Evolutionary conservation across 2,113 vertebrate genomes (phyloP), one percentile per base, ranked within the genome.

Genomic region (Ammodramus savannarum): DNA sequence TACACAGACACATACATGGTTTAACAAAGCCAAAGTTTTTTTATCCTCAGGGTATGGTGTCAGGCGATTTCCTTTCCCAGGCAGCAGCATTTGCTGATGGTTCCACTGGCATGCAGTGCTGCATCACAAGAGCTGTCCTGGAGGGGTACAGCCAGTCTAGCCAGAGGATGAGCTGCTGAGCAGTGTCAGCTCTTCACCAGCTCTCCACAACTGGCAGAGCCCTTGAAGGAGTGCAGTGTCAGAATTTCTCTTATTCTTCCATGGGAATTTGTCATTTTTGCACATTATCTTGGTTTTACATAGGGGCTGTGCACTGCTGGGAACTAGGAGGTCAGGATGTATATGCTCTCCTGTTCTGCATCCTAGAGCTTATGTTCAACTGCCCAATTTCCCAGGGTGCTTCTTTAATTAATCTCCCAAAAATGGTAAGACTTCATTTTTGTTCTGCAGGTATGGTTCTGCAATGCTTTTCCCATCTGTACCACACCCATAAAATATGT

Each of bases 51-150:
- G 96, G 85, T 92, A 95, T n/a, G 78, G 77, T 25, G 89, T 83
- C 80, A 93, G 67, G 67, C 74, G 14, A 12, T 96, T 97, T 97
- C 89, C 91, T 93, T 97, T 97, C 95, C 93, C 95, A 97, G 89
- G 87, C 87, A 95, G 87, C 82, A 92, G 76, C 49, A 16, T 95
- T 97, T 93, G 71, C 90, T 93, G 85, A 43, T 73, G 72, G 48
- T 67, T 93, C 68, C 17, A 4, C 38, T 87, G 85, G 71, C 78
- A 87, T 66, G 52, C 65, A 89, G 54, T 3, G 15, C 43, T 55
- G 68, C 43, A 3, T 48, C 27, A 21, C 77, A 27, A 11, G 63
- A 51, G 9, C 25, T 62, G 23, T 85, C 55, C 72, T 79, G 51
- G 58, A 85, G 68, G 54, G 59, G 7, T 19, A 11, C 10, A 49